Base-by-base conservation (phyloP, 2,888 invertebrate genomes). In the Sepiola atlantica region DNA sequence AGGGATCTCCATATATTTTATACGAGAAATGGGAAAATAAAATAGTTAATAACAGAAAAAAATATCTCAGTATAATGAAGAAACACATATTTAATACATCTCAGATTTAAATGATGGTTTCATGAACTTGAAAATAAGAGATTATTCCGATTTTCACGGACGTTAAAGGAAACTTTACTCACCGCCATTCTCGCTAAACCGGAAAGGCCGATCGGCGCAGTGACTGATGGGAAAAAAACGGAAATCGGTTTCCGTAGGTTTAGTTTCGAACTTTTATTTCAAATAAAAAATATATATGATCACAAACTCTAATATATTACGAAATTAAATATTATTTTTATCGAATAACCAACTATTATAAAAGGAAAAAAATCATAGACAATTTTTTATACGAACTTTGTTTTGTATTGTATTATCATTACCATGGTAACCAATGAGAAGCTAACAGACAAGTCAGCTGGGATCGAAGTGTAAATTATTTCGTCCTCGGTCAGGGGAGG, bases 141-240 rank as follows among this genome's bases (percentile, higher is more conserved):
- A 77, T 77, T 77, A 77, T 77, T 32, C n/a, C 4, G 77, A 77
- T 77, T 77, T 77, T 77, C 77, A 32, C 16, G 32, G 77, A 77
- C 77, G 32, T 16, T n/a, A 77, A 77, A n/a, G n/a, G 4, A 8
- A 8, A n/a, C n/a, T n/a, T n/a, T n/a, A 92, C 92, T 92, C 92
- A 92, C 92, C 92, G 92, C 55, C 92, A 92, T 92, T 92, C 55
- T 92, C 28, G 28, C 55, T 92, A 45, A 54, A 92, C 92, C 92
- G 92, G 92, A 92, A 92, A 92, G 92, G 28, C 14, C 77, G 77
- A 77, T 4, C 16, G 16, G 4, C 0, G 77, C n/a, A 77, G 32
- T 0, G 77, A 14, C 0, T 77, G 77, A 77, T n/a, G 77, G 77
- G 77, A 16, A 77, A 1, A 28, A 61, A 61, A 61, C 24, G 28